These are phyloP conservation scores for Takifugu ocellatus DNA, from an alignment of 2,797 vertebrate genomes.

Conservation along the genomic window DNA sequence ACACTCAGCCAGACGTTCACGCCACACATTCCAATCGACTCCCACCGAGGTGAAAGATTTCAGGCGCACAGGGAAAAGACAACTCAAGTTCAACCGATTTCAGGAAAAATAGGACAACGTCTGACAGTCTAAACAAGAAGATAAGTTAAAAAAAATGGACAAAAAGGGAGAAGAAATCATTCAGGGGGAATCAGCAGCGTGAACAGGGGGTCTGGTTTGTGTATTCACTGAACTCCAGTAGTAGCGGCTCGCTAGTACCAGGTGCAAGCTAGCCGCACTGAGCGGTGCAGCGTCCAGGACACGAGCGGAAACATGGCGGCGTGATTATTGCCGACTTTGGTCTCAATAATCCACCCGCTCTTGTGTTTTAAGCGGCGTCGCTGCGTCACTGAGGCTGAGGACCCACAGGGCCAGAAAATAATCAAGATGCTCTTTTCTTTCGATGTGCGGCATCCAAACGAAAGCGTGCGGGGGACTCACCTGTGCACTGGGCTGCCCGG, in stretches of 20 bases:
- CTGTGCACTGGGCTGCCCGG: constrained; percentile 89
- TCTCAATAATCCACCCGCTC: too few species aligned
- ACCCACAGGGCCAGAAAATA: constrained; percentile 1
- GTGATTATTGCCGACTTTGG: too few species aligned
- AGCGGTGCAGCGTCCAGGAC: constrained; percentile 5
- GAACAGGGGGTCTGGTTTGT: constrained; percentile 12
- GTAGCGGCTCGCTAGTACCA: constrained; percentile 16
- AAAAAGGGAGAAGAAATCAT: constrained; percentile 29
- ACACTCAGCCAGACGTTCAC: constrained; percentile 42
- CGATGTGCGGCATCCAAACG: not conserved
- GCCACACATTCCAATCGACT: not conserved
- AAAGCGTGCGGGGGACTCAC: constrained; percentile 66
- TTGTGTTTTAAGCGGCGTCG: not conserved
- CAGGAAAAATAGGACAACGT: constrained; percentile 24
- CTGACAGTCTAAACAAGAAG: constrained; percentile 33
- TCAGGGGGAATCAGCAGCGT: constrained; percentile 23
- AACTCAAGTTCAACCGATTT: constrained; percentile 24
- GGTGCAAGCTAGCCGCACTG: constrained; percentile 13
- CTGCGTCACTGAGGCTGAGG: not conserved
- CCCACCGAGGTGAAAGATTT: constrained; percentile 16
- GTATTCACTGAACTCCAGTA: constrained; percentile 30
- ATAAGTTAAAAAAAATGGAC: constrained; percentile 33
- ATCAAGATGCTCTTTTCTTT: constrained; percentile 1
- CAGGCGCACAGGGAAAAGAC: constrained; percentile 25
- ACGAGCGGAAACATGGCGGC: not conserved